Evolutionary conservation across 2,888 invertebrate genomes (phyloP).

Genomic region (Epinotia demarniana): DNA sequence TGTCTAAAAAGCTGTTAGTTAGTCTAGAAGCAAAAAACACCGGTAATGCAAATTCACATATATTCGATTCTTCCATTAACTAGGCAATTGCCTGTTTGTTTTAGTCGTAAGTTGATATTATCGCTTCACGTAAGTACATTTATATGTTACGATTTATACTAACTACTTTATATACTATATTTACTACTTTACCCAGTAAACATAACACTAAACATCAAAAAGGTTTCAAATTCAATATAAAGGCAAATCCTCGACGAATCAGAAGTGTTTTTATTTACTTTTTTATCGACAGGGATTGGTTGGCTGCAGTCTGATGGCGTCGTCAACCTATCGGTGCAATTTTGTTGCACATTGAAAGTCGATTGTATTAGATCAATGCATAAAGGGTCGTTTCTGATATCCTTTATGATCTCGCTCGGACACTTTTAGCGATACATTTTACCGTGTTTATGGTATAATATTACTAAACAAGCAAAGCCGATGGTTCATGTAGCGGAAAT

Average conservation of each 20-base stretch:
- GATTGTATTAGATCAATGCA: constrained; percentile 47
- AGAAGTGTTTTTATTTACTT: constrained; percentile 66
- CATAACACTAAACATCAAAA: constrained; percentile 61
- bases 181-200: constrained; percentile 45
- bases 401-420: constrained; percentile 38
- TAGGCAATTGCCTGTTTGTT: too few species aligned
- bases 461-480: neutral
- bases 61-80: too few species aligned
- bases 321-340: constrained; percentile 56
- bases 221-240: constrained; percentile 64
- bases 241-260: constrained; percentile 59
- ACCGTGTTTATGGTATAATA: constrained; percentile 6
- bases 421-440: constrained; percentile 29
- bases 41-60: too few species aligned
- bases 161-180: too few species aligned
- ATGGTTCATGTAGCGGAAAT: neutral
- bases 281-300: constrained; percentile 60
- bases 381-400: constrained; percentile 42
- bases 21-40: too few species aligned
- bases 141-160: constrained; percentile 22
- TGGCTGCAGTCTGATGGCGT: constrained; percentile 54
- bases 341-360: constrained; percentile 55
- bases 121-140: neutral
- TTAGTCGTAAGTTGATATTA: neutral
- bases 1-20: too few species aligned